Evolutionary conservation across 2,113 vertebrate species (phyloP), one percentile per base, ranked within the genome.

Genomic region (Periophthalmodon schlosseri): DNA sequence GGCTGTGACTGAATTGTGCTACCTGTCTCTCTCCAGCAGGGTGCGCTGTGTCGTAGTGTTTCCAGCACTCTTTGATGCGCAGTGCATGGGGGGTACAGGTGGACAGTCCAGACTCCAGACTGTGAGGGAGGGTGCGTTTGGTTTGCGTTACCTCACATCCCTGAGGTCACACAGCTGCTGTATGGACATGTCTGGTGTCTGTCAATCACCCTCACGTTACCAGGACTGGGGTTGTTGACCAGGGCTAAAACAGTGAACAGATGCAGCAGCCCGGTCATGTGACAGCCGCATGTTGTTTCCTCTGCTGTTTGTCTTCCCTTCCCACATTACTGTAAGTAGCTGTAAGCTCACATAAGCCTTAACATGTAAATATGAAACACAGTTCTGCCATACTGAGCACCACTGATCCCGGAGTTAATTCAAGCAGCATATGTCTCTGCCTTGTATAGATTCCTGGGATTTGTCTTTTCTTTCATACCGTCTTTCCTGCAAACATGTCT

Each of bases 1-100:
- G 34, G 34, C 13, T 47, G 54, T 21, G 57, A 47, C 1, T 39
- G 36, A 11, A 44, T 13, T 89, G 88, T 85, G 74, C 20, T 89
- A 63, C 60, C 5, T 2, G 10, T 1, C 21, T 68, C 46, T 28
- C 5, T 77, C 90, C 90, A 91, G 83, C 77, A 78, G 90, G 90
- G 81, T 86, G 82, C 78, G 77, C 86, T 89, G 84, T 81, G 84
- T 66, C 75, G 87, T 84, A 91, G 90, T 88, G 78, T 88, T 90
- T 88, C 47, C 70, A 74, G 69, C 73, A 10, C 72, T 66, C 77
- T 77, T 49, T 77, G 54, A 72, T 77, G 70, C 66, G 18, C 18
- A 39, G 63, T 44, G 20, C 63, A 65, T 39, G 79, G 87, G 83
- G 85, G 79, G 79, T 74, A 77, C 84, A 90, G 90, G 90, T 91